Evolutionary conservation across 1,140 invertebrate genomes (phyloP).

Genomic region (Lasioglossum albipes): DNA sequence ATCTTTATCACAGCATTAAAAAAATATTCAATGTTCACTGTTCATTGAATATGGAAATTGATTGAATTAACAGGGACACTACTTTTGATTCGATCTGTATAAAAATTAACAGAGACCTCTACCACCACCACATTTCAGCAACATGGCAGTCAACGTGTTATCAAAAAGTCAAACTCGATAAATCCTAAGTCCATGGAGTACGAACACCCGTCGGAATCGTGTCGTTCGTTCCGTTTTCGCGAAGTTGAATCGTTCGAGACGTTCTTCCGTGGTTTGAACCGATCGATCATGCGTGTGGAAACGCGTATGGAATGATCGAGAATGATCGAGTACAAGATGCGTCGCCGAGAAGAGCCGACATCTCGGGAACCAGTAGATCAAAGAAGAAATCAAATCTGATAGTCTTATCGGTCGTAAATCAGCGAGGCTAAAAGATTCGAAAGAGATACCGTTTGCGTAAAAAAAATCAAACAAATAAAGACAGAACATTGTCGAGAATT

Average conservation of each 20-base stretch:
- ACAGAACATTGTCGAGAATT: background rate
- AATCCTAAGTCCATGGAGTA: background rate
- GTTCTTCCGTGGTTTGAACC: slow-evolving; percentile 14
- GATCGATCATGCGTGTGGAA: slow-evolving; percentile 3
- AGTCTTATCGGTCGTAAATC: background rate
- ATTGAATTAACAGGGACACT: no score
- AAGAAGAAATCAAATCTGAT: no score
- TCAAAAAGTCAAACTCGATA: no score
- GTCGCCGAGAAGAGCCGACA: background rate
- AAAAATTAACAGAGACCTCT: no score
- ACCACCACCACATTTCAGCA: no score
- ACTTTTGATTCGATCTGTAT: no score
- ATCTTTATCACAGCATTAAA: no score
- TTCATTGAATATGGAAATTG: no score
- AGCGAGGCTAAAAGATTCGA: background rate
- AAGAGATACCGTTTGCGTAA: background rate
- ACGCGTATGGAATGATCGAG: slow-evolving; percentile 27
- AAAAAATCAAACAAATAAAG: background rate
- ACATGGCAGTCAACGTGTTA: no score
- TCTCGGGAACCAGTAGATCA: background rate
- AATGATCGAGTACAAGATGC: slow-evolving; percentile 24
- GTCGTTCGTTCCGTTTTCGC: slow-evolving; percentile 2
- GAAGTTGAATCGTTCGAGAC: slow-evolving; percentile 19
- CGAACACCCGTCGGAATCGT: background rate
- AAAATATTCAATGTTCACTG: no score